Conservation (phyloP, 1,140 invertebrate species). For the Stegodyphus mimosarum region DNA sequence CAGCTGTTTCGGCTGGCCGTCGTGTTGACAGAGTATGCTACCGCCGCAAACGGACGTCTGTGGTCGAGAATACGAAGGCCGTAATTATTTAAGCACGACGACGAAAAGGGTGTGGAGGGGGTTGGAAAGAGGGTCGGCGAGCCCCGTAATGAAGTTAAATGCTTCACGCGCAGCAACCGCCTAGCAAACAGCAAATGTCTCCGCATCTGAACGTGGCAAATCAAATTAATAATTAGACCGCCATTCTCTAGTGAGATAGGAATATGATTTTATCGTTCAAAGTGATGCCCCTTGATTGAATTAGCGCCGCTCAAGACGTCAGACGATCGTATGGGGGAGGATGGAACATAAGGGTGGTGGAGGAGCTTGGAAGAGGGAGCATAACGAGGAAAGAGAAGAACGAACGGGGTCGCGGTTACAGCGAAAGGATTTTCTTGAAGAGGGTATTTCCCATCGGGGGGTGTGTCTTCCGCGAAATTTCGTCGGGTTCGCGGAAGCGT, state of each 20-base stretch:
- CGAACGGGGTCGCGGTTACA: conserved; percentile 37
- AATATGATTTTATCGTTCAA: conserved; percentile 59
- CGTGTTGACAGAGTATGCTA: conserved; percentile 37
- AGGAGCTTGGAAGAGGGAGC: not conserved
- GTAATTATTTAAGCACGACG: conserved; percentile 37
- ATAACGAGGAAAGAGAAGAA: not conserved
- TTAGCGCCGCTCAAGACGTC: conserved; percentile 48
- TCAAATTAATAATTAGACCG: conserved; percentile 60
- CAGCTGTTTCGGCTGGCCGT: conserved; percentile 27
- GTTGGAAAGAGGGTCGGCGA: not conserved
- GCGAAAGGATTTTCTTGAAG: conserved; percentile 10
- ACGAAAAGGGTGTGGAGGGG: not conserved
- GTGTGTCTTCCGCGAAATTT: conserved; percentile 3
- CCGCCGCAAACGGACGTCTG: not conserved
- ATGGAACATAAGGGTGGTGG: conserved; percentile 6
- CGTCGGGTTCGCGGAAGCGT: conserved; percentile 20
- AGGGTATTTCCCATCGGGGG: conserved; percentile 30
- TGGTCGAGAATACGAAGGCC: conserved; percentile 4
- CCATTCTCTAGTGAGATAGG: conserved; percentile 50
- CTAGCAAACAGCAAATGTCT: conserved; percentile 51
- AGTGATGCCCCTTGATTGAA: conserved; percentile 52
- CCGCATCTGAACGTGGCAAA: conserved; percentile 8
- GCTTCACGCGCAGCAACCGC: conserved; percentile 27
- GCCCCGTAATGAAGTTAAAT: conserved; percentile 56
- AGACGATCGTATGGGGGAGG: not conserved